Conservation (phyloP, 2,797 vertebrate species). For the Gymnoscopelus braueri region DNA sequence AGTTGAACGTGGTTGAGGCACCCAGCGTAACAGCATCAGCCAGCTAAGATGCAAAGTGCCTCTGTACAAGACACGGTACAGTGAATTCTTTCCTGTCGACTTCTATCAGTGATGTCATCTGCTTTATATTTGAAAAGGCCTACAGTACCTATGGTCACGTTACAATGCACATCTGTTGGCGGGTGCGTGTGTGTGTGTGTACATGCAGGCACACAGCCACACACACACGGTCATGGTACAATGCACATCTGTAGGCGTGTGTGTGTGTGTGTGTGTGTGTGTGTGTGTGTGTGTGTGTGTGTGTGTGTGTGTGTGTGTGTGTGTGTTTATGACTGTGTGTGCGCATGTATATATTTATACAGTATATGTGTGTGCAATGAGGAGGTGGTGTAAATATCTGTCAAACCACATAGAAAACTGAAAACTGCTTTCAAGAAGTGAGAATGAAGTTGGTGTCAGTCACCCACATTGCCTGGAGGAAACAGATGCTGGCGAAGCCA, state of each 20-base stretch:
- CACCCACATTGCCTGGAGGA: slow-evolving; percentile 60
- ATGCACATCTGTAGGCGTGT: slow-evolving; percentile 29
- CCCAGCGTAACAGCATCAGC: too few relatives aligned
- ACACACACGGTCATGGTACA: slow-evolving; percentile 27
- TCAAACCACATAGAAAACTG: slow-evolving; percentile 41
- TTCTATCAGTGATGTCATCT: slow-evolving; percentile 63
- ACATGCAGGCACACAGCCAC: too few relatives aligned
- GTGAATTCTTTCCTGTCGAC: slow-evolving; percentile 57
- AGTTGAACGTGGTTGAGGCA: too few relatives aligned
- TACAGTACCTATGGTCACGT: slow-evolving; percentile 25
- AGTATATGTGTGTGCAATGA: not conserved
- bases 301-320: not conserved
- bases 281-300: not conserved
- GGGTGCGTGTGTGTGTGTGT: not conserved
- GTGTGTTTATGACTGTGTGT: too few relatives aligned
- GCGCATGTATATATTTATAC: not conserved
- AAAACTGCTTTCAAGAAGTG: slow-evolving; percentile 69
- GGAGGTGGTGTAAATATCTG: slow-evolving; percentile 32
- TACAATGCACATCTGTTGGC: slow-evolving; percentile 37
- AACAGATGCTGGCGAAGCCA: slow-evolving; percentile 74
- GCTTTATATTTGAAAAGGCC: slow-evolving; percentile 52
- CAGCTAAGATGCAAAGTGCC: slow-evolving; percentile 8
- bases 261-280: too few relatives aligned
- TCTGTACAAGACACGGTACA: slow-evolving; percentile 24
- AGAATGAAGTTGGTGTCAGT: slow-evolving; percentile 58